A percentile compares a stretch with the other conserved stretches of the same genome.
phyloP scores from a whole-genome alignment of 2,797 vertebrate species.

The Eospalax fontanierii region DNA sequence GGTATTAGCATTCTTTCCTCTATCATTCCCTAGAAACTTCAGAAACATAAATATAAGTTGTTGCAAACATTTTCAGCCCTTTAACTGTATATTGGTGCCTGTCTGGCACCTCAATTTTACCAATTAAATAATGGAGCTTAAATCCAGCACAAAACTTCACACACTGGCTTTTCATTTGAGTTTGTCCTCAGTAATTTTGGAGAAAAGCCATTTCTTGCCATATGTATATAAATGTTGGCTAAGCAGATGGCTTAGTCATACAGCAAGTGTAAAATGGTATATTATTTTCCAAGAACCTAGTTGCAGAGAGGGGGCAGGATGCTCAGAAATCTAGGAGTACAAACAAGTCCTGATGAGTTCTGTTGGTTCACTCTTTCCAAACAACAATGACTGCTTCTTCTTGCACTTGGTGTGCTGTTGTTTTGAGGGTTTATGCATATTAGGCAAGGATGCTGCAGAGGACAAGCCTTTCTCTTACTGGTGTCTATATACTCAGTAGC shows the following conservation, averaged over 20 bases:
- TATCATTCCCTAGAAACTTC: slow-evolving; percentile 9
- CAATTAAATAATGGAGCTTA: neutral
- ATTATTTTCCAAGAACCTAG: neutral
- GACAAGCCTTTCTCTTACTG: neutral
- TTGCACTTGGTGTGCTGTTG: neutral
- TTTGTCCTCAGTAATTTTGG: neutral
- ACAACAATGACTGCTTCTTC: neutral
- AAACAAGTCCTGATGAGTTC: neutral
- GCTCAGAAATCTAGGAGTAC: neutral
- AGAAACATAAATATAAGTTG: slow-evolving; percentile 25
- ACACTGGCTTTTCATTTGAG: neutral
- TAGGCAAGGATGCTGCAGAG: neutral
- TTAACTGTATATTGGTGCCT: neutral
- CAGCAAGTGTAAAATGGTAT: neutral
- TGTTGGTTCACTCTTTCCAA: neutral
- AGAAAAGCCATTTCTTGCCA: slow-evolving; percentile 33
- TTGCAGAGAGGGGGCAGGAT: neutral
- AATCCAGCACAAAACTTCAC: neutral
- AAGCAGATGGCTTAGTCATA: neutral
- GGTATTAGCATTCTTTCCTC: neutral
- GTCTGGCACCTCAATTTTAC: slow-evolving; percentile 16
- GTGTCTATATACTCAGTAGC: neutral
- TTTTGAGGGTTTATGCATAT: neutral
- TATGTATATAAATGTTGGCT: neutral
- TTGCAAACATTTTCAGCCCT: neutral